phyloP scores from a whole-genome alignment of 2,888 invertebrate species.

The Clostera curtula region DNA sequence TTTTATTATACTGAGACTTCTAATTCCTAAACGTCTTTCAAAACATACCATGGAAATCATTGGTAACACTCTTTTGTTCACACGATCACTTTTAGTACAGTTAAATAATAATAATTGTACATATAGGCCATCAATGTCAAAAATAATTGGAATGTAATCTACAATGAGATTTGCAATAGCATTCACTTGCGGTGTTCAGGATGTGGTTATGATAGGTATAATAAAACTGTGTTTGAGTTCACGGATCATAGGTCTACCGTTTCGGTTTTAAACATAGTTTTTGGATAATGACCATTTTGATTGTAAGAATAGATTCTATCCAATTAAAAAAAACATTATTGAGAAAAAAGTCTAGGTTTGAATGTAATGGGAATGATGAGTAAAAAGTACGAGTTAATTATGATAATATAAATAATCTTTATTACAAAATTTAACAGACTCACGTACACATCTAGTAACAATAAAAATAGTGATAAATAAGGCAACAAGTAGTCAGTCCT shows the following conservation, averaged over 20 bases:
- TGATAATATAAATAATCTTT: constrained; percentile 24
- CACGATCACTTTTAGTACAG: constrained; percentile 2
- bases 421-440: constrained; percentile 28
- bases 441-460: constrained; percentile 63
- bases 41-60: too few species aligned
- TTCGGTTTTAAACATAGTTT: too few species aligned
- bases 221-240: too few species aligned
- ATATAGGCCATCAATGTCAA: constrained; percentile 13
- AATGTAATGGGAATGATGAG: constrained; percentile 3
- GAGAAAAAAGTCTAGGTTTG: too few species aligned
- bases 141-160: constrained; percentile 11
- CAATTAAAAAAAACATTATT: too few species aligned
- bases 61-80: too few species aligned
- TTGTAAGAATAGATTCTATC: too few species aligned
- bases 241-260: too few species aligned
- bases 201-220: constrained; percentile 8
- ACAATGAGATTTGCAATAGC: constrained; percentile 13
- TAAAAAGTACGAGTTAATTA: constrained; percentile 11
- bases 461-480: constrained; percentile 21
- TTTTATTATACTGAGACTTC: too few species aligned
- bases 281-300: too few species aligned
- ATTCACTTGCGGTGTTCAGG: constrained; percentile 10
- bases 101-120: not conserved
- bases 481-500: constrained; percentile 25
- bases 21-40: too few species aligned